These are phyloP conservation scores for Eristalis arbustorum DNA, from an alignment of 2,888 invertebrate genomes.

Conservation along the genomic window DNA sequence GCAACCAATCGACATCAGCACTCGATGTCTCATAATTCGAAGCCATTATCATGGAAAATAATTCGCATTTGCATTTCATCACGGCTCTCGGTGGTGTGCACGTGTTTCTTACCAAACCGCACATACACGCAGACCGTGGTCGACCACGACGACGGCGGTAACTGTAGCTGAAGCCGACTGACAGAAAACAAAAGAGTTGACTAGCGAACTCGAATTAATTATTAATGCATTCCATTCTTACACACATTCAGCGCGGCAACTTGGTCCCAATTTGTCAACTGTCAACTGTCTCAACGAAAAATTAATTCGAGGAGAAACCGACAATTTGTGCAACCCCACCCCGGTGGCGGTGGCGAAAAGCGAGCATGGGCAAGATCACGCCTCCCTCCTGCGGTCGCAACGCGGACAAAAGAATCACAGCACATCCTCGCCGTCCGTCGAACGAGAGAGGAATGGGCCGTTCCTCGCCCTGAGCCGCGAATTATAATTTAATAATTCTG, in stretches of 20 bases:
- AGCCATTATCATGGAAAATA: neutral
- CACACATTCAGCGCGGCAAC: neutral
- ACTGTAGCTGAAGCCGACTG: neutral
- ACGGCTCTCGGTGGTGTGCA: neutral
- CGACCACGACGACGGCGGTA: too few species aligned
- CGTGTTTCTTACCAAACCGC: slow-evolving; percentile 1
- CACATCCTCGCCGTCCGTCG: neutral
- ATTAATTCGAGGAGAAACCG: neutral
- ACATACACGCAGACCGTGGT: neutral
- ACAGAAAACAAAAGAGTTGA: slow-evolving; percentile 47
- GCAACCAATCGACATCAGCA: neutral
- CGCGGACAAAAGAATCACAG: slow-evolving; percentile 27
- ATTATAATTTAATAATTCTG: slow-evolving; percentile 64
- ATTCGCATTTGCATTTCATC: neutral
- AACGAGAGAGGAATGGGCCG: neutral
- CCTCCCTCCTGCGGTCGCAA: neutral
- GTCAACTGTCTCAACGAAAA: neutral
- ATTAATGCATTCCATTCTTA: neutral
- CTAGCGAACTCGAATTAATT: slow-evolving; percentile 11
- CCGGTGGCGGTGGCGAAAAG: too few species aligned
- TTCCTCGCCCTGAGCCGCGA: slow-evolving; percentile 23
- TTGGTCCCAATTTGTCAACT: neutral
- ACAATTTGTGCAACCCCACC: neutral
- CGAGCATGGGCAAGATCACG: neutral
- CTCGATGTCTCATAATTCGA: neutral